phyloP scores from a whole-genome alignment of 1,140 invertebrate species.

The Nephila pilipes region DNA sequence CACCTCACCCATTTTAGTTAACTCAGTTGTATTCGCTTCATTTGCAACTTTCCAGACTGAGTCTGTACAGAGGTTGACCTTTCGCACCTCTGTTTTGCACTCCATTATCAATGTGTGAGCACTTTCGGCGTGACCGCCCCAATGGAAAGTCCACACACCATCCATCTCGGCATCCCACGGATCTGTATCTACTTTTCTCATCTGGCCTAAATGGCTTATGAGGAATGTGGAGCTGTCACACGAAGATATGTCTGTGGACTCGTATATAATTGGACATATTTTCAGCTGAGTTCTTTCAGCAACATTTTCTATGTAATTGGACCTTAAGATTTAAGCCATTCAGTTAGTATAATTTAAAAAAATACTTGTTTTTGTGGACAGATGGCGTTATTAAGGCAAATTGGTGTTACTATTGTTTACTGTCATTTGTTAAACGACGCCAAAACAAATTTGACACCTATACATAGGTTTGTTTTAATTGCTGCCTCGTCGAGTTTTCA shows the following conservation, averaged over 20 bases:
- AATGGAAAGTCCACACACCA: conserved; percentile 35
- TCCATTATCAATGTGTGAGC: conserved; percentile 17
- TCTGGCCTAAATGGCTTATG: background rate
- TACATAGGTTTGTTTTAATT: no score
- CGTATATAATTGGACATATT: no score
- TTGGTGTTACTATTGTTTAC: no score
- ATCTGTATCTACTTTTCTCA: background rate
- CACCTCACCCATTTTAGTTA: background rate
- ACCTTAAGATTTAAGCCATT: no score
- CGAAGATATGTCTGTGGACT: background rate
- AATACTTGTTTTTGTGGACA: no score
- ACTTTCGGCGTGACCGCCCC: conserved; percentile 17
- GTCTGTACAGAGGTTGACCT: conserved; percentile 36
- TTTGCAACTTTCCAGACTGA: background rate
- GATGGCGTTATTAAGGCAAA: no score
- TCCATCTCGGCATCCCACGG: conserved; percentile 49
- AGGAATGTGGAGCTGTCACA: background rate
- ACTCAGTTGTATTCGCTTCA: background rate
- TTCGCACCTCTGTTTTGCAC: conserved; percentile 50
- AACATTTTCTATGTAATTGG: no score
- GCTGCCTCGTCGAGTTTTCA: no score
- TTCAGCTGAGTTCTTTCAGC: no score
- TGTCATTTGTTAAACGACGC: no score
- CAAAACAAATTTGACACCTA: no score
- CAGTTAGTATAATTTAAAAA: no score